Evolutionary conservation across 1,140 invertebrate species (phyloP).

Genomic region (Camponotus pennsylvanicus): DNA sequence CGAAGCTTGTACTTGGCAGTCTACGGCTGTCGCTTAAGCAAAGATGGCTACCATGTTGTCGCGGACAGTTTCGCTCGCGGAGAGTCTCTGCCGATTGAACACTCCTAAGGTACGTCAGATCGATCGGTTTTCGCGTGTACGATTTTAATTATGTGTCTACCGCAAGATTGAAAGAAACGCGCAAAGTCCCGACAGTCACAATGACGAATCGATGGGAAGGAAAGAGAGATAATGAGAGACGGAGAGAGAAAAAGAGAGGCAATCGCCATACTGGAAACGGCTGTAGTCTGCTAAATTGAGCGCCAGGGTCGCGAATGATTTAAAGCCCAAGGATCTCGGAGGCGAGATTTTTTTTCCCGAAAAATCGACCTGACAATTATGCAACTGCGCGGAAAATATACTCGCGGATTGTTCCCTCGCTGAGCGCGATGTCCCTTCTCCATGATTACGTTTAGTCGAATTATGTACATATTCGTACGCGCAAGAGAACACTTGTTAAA

Average conservation of each 20-base stretch:
- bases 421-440: not conserved
- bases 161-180: not conserved
- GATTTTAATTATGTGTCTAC: not conserved
- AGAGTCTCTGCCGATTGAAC: slow-evolving; percentile 88
- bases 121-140: not conserved
- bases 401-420: not conserved
- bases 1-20: slow-evolving; percentile 72
- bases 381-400: slow-evolving; percentile 25
- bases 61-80: slow-evolving; percentile 88
- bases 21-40: slow-evolving; percentile 74
- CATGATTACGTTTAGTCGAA: slow-evolving; percentile 66
- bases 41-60: slow-evolving; percentile 91
- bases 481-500: slow-evolving; percentile 49
- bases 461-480: slow-evolving; percentile 12
- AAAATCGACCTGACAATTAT: slow-evolving; percentile 66
- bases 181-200: not conserved
- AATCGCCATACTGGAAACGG: slow-evolving; percentile 80
- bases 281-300: slow-evolving; percentile 85
- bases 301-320: slow-evolving; percentile 82
- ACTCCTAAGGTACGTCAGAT: slow-evolving; percentile 88
- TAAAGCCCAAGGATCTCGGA: slow-evolving; percentile 75
- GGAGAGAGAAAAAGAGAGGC: slow-evolving; percentile 57
- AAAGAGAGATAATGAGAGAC: not conserved
- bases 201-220: not conserved
- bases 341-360: slow-evolving; percentile 53